These are phyloP conservation scores for Marcusenius ussheri DNA, from an alignment of 2,113 vertebrate species.

Conservation along the genomic window DNA sequence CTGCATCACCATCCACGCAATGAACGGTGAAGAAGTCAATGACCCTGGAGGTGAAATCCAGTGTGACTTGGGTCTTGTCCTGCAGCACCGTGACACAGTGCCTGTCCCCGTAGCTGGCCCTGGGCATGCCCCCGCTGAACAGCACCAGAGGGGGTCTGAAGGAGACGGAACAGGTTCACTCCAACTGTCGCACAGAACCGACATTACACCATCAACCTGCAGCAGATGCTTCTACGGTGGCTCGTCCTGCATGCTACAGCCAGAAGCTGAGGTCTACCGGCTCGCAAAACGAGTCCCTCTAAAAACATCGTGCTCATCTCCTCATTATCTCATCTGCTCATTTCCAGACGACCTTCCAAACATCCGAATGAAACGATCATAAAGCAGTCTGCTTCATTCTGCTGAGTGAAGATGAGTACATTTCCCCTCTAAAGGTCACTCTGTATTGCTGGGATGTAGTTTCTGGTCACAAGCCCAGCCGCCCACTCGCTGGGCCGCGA, in stretches of 20 bases:
- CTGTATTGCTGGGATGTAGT: neutral
- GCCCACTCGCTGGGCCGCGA: neutral
- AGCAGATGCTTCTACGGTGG: neutral
- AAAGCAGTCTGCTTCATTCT: neutral
- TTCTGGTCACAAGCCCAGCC: neutral
- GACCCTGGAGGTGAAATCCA: conserved; percentile 93
- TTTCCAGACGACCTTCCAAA: neutral
- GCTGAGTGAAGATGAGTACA: neutral
- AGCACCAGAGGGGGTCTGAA: conserved; percentile 75
- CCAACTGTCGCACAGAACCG: neutral
- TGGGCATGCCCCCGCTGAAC: conserved; percentile 92
- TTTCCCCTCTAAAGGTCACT: neutral
- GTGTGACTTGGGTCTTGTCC: conserved; percentile 75
- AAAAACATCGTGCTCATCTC: neutral
- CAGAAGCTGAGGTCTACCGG: neutral
- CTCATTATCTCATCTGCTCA: neutral
- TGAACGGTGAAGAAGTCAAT: conserved; percentile 96
- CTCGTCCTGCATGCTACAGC: neutral
- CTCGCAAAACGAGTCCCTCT: neutral
- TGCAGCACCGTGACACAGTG: conserved; percentile 90
- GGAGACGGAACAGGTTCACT: neutral
- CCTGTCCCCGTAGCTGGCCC: conserved; percentile 92
- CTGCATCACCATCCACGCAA: conserved; percentile 55
- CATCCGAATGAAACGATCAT: neutral
- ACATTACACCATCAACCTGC: neutral